phyloP scores from a whole-genome alignment of 2,888 invertebrate species.

The Drosophila kuntzei region DNA sequence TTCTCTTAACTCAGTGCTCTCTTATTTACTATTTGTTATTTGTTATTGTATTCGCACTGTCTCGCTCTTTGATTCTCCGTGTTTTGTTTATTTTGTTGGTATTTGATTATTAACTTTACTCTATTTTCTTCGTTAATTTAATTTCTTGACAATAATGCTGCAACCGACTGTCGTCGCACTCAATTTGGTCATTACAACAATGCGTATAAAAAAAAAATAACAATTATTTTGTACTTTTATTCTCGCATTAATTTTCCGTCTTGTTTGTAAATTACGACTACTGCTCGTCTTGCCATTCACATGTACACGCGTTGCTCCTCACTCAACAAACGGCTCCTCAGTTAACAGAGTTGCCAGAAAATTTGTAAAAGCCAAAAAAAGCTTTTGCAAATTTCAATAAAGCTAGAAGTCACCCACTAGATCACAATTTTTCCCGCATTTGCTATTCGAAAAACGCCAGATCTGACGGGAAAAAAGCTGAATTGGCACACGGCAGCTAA shows the following conservation, averaged over 20 bases:
- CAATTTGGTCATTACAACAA: slow-evolving; percentile 22
- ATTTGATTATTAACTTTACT: background rate
- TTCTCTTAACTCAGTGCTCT: background rate
- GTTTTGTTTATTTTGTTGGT: slow-evolving; percentile 35
- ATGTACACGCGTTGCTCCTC: slow-evolving; percentile 31
- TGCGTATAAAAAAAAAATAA: slow-evolving; percentile 28
- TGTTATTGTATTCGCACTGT: slow-evolving; percentile 14
- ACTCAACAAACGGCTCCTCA: slow-evolving; percentile 25
- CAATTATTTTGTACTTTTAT: slow-evolving; percentile 28
- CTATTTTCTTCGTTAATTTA: slow-evolving; percentile 5
- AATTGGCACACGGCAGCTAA: no score
- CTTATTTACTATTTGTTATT: slow-evolving; percentile 15
- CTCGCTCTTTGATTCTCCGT: slow-evolving; percentile 6
- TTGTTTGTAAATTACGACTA: no score
- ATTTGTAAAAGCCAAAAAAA: no score
- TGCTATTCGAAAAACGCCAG: no score
- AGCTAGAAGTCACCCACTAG: no score
- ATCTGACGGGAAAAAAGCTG: no score
- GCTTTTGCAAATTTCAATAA: no score
- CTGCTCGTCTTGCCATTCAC: no score
- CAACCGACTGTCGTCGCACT: slow-evolving; percentile 24
- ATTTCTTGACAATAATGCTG: slow-evolving; percentile 18
- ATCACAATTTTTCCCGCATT: no score
- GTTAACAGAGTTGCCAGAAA: slow-evolving; percentile 12
- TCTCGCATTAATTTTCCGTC: slow-evolving; percentile 38